These are phyloP conservation scores for Crocuta crocuta DNA, from an alignment of 2,113 vertebrate species.

Conservation along the genomic window DNA sequence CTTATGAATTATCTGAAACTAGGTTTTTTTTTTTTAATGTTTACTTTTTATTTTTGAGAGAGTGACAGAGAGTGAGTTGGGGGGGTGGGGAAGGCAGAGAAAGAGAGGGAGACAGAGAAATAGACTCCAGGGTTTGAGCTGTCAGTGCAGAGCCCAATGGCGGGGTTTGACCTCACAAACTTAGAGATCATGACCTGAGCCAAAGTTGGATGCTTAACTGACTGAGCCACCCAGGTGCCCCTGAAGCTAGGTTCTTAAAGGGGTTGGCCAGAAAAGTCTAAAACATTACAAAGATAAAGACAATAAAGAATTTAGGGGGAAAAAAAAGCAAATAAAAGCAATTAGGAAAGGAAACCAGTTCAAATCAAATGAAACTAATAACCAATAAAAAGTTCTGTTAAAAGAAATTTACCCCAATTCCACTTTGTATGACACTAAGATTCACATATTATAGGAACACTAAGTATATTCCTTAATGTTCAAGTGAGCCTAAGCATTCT, in stretches of 20 bases:
- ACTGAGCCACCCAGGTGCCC: too few species aligned
- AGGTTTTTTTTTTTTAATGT: not conserved
- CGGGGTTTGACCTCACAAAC: too few species aligned
- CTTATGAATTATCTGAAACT: not conserved
- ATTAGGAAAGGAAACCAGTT: not conserved
- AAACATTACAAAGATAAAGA: constrained; percentile 26
- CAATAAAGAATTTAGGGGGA: not conserved
- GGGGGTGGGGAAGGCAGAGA: too few species aligned
- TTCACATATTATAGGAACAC: not conserved
- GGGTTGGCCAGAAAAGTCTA: not conserved
- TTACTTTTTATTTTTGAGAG: too few species aligned
- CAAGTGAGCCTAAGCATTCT: not conserved
- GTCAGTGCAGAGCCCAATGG: too few species aligned
- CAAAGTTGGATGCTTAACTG: too few species aligned
- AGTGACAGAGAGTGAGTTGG: too few species aligned
- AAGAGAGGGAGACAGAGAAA: too few species aligned
- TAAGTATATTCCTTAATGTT: not conserved
- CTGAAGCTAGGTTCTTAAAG: too few species aligned
- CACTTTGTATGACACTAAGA: not conserved
- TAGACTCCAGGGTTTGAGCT: too few species aligned
- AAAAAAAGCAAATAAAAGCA: not conserved
- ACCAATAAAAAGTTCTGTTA: not conserved
- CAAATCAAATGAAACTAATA: not conserved
- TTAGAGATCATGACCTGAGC: too few species aligned
- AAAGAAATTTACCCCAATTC: not conserved